phyloP scores from a whole-genome alignment of 2,113 vertebrate species.

The Rutilus rutilus region DNA sequence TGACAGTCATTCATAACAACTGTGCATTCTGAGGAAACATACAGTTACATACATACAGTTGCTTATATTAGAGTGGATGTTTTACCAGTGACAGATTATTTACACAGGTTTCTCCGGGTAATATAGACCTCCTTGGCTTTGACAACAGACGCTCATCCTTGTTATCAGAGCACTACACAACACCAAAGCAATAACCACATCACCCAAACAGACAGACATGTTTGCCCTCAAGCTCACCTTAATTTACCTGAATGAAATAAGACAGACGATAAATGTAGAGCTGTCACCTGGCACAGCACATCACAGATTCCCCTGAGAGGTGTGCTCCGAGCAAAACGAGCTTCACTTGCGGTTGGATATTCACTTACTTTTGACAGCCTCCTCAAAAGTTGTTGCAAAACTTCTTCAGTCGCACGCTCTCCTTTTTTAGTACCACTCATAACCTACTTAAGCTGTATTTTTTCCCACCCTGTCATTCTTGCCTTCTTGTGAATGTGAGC shows the following conservation, averaged over 20 bases:
- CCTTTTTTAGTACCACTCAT: not conserved
- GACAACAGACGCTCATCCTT: not conserved
- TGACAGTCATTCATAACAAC: not conserved
- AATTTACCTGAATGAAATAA: conserved; percentile 32
- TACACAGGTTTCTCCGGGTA: not conserved
- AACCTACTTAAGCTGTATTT: conserved; percentile 18
- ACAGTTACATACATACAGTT: not conserved
- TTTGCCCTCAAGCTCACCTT: conserved; percentile 21
- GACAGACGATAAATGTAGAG: conserved; percentile 9
- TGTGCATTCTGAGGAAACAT: not conserved
- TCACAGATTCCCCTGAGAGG: conserved; percentile 23
- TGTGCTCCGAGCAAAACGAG: not conserved
- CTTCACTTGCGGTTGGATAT: not conserved
- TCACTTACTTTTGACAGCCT: not conserved
- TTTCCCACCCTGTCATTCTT: conserved; percentile 3
- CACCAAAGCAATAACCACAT: not conserved
- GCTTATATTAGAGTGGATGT: not conserved
- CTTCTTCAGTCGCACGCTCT: not conserved
- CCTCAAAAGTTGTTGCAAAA: conserved; percentile 24
- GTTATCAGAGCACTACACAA: conserved; percentile 13
- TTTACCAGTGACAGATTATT: not conserved
- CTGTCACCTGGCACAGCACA: conserved; percentile 23
- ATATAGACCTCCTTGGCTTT: not conserved
- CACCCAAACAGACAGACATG: conserved; percentile 25
- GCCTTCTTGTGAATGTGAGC: not conserved